phyloP scores from a whole-genome alignment of 2,113 vertebrate species.

The Pristiophorus japonicus region DNA sequence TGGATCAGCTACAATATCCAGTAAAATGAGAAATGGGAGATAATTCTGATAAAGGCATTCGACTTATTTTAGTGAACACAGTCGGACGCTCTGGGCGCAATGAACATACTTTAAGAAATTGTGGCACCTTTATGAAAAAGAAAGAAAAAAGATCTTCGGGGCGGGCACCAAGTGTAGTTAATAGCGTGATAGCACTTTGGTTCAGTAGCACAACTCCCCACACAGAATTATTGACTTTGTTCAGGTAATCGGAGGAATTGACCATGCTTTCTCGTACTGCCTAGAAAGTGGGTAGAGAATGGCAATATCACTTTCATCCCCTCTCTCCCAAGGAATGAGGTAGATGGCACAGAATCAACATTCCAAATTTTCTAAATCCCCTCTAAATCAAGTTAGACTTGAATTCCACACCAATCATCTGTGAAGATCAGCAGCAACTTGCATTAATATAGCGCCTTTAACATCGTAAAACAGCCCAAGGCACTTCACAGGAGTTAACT shows the following conservation, averaged over 20 bases:
- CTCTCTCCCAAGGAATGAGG: background rate
- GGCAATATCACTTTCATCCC: background rate
- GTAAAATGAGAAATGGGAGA: background rate
- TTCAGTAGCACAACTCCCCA: too few relatives aligned
- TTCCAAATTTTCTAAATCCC: background rate
- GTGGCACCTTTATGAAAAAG: too few relatives aligned
- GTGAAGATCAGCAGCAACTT: background rate
- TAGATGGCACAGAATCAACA: background rate
- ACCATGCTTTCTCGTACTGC: too few relatives aligned
- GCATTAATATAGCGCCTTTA: background rate
- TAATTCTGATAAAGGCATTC: background rate
- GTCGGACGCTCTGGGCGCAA: too few relatives aligned
- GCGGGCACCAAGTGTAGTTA: too few relatives aligned
- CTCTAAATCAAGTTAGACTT: background rate
- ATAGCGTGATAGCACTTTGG: too few relatives aligned
- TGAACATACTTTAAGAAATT: background rate
- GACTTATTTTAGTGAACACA: background rate
- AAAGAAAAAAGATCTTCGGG: too few relatives aligned
- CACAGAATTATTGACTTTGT: too few relatives aligned
- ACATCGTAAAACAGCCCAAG: background rate
- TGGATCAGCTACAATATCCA: background rate
- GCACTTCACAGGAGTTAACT: background rate
- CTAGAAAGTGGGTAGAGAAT: background rate
- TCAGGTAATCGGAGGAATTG: too few relatives aligned
- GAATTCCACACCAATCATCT: background rate